Evolutionary conservation across 2,888 invertebrate genomes (phyloP), one percentile per base, ranked within the genome.

Genomic region (Acleris literana): DNA sequence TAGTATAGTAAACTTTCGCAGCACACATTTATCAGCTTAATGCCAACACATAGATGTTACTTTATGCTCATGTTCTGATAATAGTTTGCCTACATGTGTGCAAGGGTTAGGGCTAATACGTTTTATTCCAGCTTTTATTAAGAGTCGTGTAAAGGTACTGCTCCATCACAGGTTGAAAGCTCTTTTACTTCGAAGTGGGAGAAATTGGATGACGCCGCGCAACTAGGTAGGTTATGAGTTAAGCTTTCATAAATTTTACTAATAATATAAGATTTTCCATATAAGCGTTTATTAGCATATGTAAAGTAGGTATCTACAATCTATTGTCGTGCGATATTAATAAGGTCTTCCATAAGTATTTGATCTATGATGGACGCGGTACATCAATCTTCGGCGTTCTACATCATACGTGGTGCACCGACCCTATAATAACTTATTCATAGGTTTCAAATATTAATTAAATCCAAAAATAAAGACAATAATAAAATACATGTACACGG

Each of bases 141-240:
- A 89, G 88, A 89, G 75, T 80, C 76, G 78, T 82, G 57, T 66
- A 62, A 86, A 87, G 87, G 78, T 85, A 86, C 84, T 85, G 84
- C 84, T 80, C 82, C 80, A 78, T 77, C 82, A 84, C 93, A 93
- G 93, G 93, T 92, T 79, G 88, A 91, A 85, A 88, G 78, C 85
- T 82, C 84, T 82, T 93, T 93, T 89, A 86, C 93, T 56, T 93
- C 93, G 81, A 97, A 97, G 92, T 98, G 98, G 98, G 98, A 98
- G 94, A 94, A 93, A 90, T 94, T 96, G 93, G 97, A 97, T 93
- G 95, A 95, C 88, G 95, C 96, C 70, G 95, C 95, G 78, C 96
- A 96, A 93, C 93, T 97, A 88, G 97, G 98, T 98, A 94, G 95
- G 96, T 95, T 90, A 74, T 78, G 72, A 71, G 74, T 79, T 69